Conservation (phyloP, 2,797 vertebrate species). For the Darevskia mixta region DNA sequence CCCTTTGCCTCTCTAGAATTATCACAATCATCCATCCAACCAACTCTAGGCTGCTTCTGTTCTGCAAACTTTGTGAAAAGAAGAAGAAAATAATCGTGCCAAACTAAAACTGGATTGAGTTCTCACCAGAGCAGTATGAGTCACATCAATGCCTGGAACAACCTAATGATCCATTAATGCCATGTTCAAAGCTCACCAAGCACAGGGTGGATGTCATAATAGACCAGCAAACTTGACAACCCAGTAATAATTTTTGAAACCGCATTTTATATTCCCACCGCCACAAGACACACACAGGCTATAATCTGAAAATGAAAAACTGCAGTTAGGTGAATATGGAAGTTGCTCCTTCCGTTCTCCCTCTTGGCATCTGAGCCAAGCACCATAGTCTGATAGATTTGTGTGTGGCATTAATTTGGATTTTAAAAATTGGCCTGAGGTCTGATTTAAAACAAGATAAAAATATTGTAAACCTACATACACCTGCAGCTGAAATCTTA, state of each 20-base stretch:
- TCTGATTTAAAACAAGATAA: neutral
- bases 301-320: neutral
- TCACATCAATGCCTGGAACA: neutral
- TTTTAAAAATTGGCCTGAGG: neutral
- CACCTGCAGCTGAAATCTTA: neutral
- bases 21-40: neutral
- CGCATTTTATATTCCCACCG: neutral
- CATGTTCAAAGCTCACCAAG: neutral
- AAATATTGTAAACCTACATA: neutral
- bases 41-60: neutral
- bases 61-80: neutral
- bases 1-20: neutral
- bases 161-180: neutral
- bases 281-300: neutral
- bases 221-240: neutral
- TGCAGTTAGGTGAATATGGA: too few relatives aligned
- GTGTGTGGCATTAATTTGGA: neutral
- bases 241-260: neutral
- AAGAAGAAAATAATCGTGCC: neutral
- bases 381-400: neutral
- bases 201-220: too few relatives aligned
- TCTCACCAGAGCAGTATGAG: neutral
- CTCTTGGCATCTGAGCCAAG: too few relatives aligned
- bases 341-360: too few relatives aligned
- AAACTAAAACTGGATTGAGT: conserved; percentile 3